Evolutionary conservation across 1,140 invertebrate genomes (phyloP).

Genomic region (Listronotus bonariensis): DNA sequence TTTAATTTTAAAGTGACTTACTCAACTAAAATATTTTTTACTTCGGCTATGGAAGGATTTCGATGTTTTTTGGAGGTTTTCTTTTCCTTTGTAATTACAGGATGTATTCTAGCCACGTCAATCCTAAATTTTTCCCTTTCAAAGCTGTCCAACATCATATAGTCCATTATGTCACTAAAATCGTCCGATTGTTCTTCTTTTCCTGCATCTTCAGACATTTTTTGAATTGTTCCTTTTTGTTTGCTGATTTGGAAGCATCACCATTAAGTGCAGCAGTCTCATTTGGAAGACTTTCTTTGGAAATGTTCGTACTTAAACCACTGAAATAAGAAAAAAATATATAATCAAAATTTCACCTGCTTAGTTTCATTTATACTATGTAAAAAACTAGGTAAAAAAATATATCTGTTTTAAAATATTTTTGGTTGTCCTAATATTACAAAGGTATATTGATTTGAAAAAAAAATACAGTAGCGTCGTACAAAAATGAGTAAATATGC

Average conservation of each 20-base stretch:
- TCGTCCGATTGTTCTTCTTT: slow-evolving; percentile 58
- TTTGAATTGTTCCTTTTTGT: slow-evolving; percentile 52
- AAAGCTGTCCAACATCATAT: slow-evolving; percentile 58
- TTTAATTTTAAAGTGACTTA: no score
- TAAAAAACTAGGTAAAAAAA: no score
- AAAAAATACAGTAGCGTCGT: no score
- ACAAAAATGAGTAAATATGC: no score
- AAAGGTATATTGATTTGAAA: no score
- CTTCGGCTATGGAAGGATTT: slow-evolving; percentile 69
- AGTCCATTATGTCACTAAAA: slow-evolving; percentile 62
- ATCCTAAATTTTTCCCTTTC: slow-evolving; percentile 54
- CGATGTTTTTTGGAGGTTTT: slow-evolving; percentile 58
- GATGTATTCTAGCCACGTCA: slow-evolving; percentile 45
- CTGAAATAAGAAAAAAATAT: slow-evolving; percentile 44
- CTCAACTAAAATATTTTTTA: slow-evolving; percentile 56
- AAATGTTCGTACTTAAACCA: slow-evolving; percentile 49
- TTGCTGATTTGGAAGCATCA: neutral
- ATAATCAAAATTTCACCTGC: no score
- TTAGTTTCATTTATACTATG: no score
- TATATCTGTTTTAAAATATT: no score
- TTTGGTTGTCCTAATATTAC: no score
- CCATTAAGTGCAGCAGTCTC: slow-evolving; percentile 31
- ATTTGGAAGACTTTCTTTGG: slow-evolving; percentile 49
- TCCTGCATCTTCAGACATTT: slow-evolving; percentile 39
- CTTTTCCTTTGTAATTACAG: slow-evolving; percentile 60